Conservation (phyloP, 2,797 vertebrate genomes). For the Erethizon dorsatum region DNA sequence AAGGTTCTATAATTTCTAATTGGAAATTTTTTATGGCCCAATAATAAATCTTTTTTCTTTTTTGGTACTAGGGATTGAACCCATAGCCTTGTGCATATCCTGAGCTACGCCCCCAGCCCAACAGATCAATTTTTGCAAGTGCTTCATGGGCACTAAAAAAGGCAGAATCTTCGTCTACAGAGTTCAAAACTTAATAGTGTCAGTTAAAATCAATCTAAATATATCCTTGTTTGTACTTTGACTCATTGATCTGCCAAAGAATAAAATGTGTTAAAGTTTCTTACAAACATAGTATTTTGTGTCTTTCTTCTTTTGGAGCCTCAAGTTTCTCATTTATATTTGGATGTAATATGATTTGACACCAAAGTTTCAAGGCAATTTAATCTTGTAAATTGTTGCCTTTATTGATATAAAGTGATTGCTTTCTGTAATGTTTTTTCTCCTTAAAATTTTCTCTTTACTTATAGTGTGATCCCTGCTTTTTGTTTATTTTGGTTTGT, state of each 20-base stretch:
- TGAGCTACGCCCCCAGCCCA: not conserved
- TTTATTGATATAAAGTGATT: conserved; percentile 35
- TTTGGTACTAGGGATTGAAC: not conserved
- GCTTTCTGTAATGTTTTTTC: conserved; percentile 21
- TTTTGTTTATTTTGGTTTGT: conserved; percentile 33
- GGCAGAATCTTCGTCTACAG: conserved; percentile 11
- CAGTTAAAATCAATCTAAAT: conserved; percentile 33
- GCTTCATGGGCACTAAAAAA: conserved; percentile 44
- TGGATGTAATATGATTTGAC: not conserved
- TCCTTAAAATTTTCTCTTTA: conserved; percentile 48
- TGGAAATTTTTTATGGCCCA: conserved; percentile 41
- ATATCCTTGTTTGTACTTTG: conserved; percentile 53
- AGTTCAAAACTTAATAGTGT: conserved; percentile 64
- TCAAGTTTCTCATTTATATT: not conserved
- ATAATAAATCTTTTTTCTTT: conserved; percentile 12
- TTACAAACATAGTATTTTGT: not conserved
- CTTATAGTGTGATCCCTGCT: not conserved
- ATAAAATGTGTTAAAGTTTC: not conserved
- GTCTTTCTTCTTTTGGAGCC: not conserved
- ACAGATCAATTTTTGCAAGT: conserved; percentile 14
- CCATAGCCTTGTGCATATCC: not conserved
- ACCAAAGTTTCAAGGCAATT: not conserved
- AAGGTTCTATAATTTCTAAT: conserved; percentile 35
- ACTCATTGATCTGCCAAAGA: conserved; percentile 29
- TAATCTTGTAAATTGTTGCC: not conserved